These are phyloP conservation scores for Orthochromis indermauri DNA, from an alignment of 2,113 vertebrate species.

Conservation along the genomic window DNA sequence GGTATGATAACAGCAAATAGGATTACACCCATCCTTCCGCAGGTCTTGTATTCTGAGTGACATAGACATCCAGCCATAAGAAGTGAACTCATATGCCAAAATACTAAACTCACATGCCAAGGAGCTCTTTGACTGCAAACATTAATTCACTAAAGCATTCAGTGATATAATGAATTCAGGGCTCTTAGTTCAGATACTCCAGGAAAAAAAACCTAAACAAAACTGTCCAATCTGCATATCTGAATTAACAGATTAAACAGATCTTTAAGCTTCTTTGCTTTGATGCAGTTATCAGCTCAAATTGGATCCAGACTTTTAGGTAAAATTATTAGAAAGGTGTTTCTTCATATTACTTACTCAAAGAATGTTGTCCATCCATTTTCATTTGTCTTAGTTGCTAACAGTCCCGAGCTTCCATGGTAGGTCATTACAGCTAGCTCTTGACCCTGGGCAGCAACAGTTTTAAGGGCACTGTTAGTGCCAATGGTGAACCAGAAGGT, in stretches of 20 bases:
- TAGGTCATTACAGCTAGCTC: constrained; percentile 95
- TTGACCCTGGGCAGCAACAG: constrained; percentile 86
- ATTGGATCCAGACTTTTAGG: not conserved
- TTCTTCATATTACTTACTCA: constrained; percentile 80
- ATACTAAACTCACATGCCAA: not conserved
- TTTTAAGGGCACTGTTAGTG: constrained; percentile 89
- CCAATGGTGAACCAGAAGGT: constrained; percentile 98
- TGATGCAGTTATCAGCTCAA: not conserved
- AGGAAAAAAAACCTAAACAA: not conserved
- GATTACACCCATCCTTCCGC: constrained; percentile 47
- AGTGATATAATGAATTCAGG: not conserved
- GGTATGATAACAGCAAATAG: constrained; percentile 53
- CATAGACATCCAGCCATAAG: not conserved
- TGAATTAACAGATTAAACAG: not conserved
- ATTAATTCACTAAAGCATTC: not conserved
- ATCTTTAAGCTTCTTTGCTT: not conserved
- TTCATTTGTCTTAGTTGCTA: constrained; percentile 94
- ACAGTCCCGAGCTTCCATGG: constrained; percentile 88
- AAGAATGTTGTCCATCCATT: constrained; percentile 98
- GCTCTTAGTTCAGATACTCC: not conserved
- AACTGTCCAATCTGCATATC: not conserved
- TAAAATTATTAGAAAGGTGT: not conserved
- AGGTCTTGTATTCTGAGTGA: constrained; percentile 29
- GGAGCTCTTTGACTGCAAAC: not conserved
- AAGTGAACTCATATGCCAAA: not conserved